Evolutionary conservation across 2,888 invertebrate species (phyloP), one percentile per base, ranked within the genome.

Genomic region (Reticulitermes lucifugus): DNA sequence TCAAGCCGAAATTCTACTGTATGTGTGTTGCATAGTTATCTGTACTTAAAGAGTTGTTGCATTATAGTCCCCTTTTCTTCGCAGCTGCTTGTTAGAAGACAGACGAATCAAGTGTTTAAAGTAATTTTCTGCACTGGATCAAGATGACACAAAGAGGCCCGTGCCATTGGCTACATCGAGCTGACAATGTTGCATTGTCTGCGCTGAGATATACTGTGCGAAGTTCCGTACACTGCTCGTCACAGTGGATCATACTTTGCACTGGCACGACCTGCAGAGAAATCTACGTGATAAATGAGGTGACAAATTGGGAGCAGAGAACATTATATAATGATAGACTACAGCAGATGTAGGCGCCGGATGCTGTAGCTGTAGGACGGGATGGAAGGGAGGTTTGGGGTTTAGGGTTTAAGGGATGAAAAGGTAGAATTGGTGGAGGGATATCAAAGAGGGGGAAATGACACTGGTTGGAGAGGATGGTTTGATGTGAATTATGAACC

Each of bases 281-380:
- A 43, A 79, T 79, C 80, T 80, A 59, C 21, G 29, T 80, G 80
- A 80, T 55, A 80, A 80, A 80, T 80, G 80, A 60, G 59, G 59
- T 80, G 59, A 80, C 80, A 80, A 80, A 80, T 80, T 80, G 60
- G 60, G 60, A 80, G 60, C 59, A 60, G 80, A 60, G 80, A 80
- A 80, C 73, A 80, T 55, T 80, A 35, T 80, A 80, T 60, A 59
- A 80, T 35, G 59, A 80, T 80, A 60, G 80, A 80, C 80, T 80
- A 35, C 80, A 29, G 55, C 18, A 79, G 79, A 79, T 41, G 65
- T 65, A 65, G n/a, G 65, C 25, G 9, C 14, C 3, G 73, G 73
- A 41, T 73, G 73, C 25, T 65, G 25, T 10, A 25, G 65, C 55
- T 55, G 2, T 4, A 9, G 65, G 65, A 25, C 9, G n/a, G 65